Conservation (phyloP, 1,140 invertebrate genomes). For the Phymorhynchus buccinoides region DNA sequence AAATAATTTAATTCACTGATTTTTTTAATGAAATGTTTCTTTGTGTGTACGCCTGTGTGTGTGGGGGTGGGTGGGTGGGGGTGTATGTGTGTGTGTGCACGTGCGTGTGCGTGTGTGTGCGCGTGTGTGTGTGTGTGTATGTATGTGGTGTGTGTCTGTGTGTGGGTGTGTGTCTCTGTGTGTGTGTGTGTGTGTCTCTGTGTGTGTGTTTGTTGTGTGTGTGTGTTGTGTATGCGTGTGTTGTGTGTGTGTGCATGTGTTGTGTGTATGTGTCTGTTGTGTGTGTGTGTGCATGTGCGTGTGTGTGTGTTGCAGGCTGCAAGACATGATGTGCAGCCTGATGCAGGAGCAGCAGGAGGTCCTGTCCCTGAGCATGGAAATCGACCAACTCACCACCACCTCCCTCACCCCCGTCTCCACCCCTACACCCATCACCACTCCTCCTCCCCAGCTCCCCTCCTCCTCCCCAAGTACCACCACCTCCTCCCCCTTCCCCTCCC, state of each 20-base stretch:
- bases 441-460: not conserved
- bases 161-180: not conserved
- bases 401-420: not conserved
- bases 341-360: conserved; percentile 35
- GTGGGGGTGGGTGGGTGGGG: no score
- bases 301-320: conserved; percentile 4
- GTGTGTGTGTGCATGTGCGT: not conserved
- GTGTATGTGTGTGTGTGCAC: no score
- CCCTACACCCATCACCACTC: not conserved
- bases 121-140: not conserved
- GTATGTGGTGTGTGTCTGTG: not conserved
- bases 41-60: no score
- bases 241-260: no score
- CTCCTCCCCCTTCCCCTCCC: not conserved
- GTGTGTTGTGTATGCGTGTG: not conserved
- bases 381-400: not conserved
- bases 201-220: not conserved
- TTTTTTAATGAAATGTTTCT: no score
- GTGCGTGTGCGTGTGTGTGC: not conserved
- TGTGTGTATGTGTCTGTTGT: not conserved
- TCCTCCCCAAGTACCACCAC: not conserved
- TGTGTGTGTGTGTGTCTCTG: not conserved
- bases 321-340: conserved; percentile 31
- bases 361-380: not conserved
- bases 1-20: no score